phyloP scores from a whole-genome alignment of 2,888 invertebrate species.

The Teinopalpus imperialis region DNA sequence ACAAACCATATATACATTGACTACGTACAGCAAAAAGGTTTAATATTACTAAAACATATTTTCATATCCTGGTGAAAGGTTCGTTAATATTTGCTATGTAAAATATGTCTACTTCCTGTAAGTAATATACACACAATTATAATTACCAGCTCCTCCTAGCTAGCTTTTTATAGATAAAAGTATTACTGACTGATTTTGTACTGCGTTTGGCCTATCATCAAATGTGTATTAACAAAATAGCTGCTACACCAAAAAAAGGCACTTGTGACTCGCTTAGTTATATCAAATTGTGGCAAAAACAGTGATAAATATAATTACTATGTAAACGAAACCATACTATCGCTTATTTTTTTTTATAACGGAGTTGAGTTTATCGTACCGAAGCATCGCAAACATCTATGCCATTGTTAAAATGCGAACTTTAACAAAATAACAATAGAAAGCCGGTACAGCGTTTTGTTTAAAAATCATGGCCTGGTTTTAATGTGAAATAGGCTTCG shows the following conservation, averaged over 20 bases:
- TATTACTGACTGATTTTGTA: too few species aligned
- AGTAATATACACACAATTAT: neutral
- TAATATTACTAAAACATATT: slow-evolving; percentile 7
- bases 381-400: slow-evolving; percentile 22
- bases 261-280: slow-evolving; percentile 17
- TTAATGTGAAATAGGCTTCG: slow-evolving; percentile 5
- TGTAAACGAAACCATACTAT: slow-evolving; percentile 22
- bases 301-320: slow-evolving; percentile 20
- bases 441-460: slow-evolving; percentile 19
- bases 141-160: too few species aligned
- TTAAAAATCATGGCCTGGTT: slow-evolving; percentile 14
- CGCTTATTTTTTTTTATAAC: slow-evolving; percentile 22
- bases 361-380: slow-evolving; percentile 20
- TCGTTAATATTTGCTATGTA: slow-evolving; percentile 19
- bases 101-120: slow-evolving; percentile 6
- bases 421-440: slow-evolving; percentile 28
- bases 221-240: too few species aligned
- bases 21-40: slow-evolving; percentile 3
- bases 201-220: too few species aligned
- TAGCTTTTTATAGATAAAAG: too few species aligned
- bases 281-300: slow-evolving; percentile 17
- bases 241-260: too few species aligned
- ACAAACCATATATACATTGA: neutral
- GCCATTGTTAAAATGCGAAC: slow-evolving; percentile 27
- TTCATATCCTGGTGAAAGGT: slow-evolving; percentile 30